A percentile compares a stretch with the other conserved stretches of the same genome.
phyloP scores from a whole-genome alignment of 2,113 vertebrate genomes.

The Gopherus flavomarginatus region DNA sequence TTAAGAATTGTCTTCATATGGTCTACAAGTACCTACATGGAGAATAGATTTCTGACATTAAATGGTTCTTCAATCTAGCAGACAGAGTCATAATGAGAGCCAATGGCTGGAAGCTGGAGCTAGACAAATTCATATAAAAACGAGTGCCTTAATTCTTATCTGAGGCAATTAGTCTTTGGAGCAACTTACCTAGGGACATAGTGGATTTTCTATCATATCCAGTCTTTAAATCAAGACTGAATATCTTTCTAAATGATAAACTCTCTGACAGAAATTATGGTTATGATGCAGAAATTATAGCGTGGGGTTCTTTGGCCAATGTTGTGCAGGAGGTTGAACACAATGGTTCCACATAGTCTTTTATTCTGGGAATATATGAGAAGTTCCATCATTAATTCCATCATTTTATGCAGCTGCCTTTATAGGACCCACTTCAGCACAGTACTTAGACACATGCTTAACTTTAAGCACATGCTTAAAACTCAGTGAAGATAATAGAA shows the following conservation, averaged over 20 bases:
- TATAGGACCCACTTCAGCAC: neutral
- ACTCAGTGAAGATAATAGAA: neutral
- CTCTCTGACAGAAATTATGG: neutral
- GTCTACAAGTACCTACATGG: neutral
- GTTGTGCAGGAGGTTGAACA: neutral
- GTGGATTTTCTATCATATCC: neutral
- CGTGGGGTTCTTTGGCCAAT: neutral
- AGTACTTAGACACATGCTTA: no score
- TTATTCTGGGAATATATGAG: neutral
- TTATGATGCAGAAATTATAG: neutral
- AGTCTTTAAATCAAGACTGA: neutral
- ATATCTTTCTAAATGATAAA: neutral
- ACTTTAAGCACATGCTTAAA: neutral
- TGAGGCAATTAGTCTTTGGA: neutral
- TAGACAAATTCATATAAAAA: neutral
- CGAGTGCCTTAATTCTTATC: neutral
- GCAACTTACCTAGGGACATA: neutral
- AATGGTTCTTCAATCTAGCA: neutral
- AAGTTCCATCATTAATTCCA: neutral
- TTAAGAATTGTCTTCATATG: neutral
- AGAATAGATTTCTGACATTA: neutral
- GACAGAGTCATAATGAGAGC: neutral
- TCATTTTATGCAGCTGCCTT: neutral
- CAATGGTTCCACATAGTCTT: neutral
- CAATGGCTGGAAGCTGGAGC: neutral